Evolutionary conservation across 2,888 invertebrate genomes (phyloP), one percentile per base, ranked within the genome.

Genomic region (Eupeodes latifasciatus): DNA sequence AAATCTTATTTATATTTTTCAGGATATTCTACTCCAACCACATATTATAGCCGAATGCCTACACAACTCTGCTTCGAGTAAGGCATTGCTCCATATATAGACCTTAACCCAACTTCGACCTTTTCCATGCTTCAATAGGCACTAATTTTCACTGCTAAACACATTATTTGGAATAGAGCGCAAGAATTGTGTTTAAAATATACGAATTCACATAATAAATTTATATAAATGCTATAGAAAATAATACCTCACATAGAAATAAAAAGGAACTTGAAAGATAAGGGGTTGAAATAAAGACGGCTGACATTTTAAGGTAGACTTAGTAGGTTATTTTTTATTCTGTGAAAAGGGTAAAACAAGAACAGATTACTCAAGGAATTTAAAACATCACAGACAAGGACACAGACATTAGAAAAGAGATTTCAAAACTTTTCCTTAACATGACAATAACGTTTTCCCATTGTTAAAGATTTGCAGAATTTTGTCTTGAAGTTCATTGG

Each of bases 101-200:
- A 40, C 27, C 27, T 27, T 47, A 66, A 66, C 27, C 55, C 16
- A 27, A 44, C 57, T 57, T 57, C 14, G 27, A 69, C 55, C 71
- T 57, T 72, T 72, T 69, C 57, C 44, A 72, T 72, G 71, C 71
- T 44, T 57, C 71, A 57, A 57, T 72, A 57, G 57, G 19, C 57
- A 72, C 71, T 72, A 72, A 72, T 72, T 57, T 71, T 57, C 71
- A 72, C 57, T 72, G 71, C 71, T 72, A 72, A 57, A 57, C 71
- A 57, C 71, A 72, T 72, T 72, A 72, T 57, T 72, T 72, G 14
- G n/a, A 44, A 44, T 27, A 72, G 44, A 72, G 44, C 27, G 44
- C 27, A 40, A 72, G 44, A 5, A 27, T 27, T 27, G 57, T 57
- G 55, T 57, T 57, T 4, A 36, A 55, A 71, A 36, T 69, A 36